phyloP scores from a whole-genome alignment of 2,113 vertebrate species.

The Nannospalax galili region DNA sequence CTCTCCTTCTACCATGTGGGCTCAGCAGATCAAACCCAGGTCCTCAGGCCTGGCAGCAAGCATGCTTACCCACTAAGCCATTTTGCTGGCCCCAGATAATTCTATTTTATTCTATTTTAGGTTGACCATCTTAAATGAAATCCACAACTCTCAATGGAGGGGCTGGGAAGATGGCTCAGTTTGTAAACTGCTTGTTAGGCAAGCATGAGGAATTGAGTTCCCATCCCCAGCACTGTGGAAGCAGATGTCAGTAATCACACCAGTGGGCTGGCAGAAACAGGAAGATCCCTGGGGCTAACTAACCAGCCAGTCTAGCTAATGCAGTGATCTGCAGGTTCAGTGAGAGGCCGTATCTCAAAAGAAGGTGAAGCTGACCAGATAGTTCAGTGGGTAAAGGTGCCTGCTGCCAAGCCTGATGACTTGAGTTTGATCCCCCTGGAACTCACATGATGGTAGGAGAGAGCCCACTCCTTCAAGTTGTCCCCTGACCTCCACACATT shows the following conservation, averaged over 20 bases:
- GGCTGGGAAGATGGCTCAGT: too few relatives aligned
- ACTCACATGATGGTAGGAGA: too few relatives aligned
- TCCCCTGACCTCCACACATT: too few relatives aligned
- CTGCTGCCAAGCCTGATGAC: too few relatives aligned
- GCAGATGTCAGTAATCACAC: background rate
- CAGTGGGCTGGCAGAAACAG: too few relatives aligned
- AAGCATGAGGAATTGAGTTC: background rate
- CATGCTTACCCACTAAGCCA: background rate
- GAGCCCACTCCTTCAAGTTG: too few relatives aligned
- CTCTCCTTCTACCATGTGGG: background rate
- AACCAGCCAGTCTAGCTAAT: background rate
- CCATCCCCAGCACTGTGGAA: background rate
- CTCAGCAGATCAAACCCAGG: background rate
- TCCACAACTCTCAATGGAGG: background rate
- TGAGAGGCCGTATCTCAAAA: background rate
- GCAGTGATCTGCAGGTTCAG: background rate
- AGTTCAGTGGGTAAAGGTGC: too few relatives aligned
- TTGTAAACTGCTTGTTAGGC: background rate
- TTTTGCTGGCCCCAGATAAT: too few relatives aligned
- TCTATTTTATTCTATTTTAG: background rate
- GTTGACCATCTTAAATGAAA: constrained; percentile 22
- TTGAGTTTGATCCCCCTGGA: too few relatives aligned
- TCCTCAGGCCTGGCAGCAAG: background rate
- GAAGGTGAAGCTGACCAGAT: background rate
- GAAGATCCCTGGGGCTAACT: background rate